Percentiles rank a stretch among this genome's conserved stretches.
These are phyloP conservation scores for Turnix velox DNA, from an alignment of 2,113 vertebrate genomes.

Conservation along the genomic window DNA sequence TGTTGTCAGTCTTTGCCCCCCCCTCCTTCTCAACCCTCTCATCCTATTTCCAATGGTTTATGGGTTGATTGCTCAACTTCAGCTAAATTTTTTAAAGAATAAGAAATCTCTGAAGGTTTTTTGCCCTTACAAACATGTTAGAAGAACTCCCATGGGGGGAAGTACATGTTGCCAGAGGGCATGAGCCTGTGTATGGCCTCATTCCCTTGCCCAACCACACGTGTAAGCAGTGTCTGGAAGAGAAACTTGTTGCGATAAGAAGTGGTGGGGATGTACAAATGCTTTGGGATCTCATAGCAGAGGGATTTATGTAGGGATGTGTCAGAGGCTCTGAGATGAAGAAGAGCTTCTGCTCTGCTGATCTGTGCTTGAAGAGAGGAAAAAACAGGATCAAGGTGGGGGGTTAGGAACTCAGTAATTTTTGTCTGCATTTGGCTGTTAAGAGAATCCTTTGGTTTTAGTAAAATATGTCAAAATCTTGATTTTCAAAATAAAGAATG, in stretches of 20 bases:
- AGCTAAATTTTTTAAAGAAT: background rate
- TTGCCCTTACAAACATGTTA: fast-evolving
- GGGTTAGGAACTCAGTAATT: fast-evolving
- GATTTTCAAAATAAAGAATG: background rate
- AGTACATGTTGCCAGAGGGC: background rate
- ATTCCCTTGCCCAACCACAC: background rate
- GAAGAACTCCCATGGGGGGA: background rate
- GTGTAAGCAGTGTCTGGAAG: background rate
- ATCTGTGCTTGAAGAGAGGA: background rate
- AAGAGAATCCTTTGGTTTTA: background rate
- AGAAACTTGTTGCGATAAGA: background rate
- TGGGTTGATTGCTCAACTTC: background rate
- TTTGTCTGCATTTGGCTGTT: background rate
- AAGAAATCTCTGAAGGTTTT: background rate
- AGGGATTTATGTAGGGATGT: background rate
- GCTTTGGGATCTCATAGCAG: background rate
- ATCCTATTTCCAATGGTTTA: background rate
- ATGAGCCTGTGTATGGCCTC: background rate
- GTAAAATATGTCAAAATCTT: background rate
- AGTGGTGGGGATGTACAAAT: background rate
- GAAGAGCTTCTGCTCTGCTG: background rate
- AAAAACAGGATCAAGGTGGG: background rate
- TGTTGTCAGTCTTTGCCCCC: background rate
- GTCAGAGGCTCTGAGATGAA: fast-evolving
- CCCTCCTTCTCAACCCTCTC: background rate